Conservation (phyloP, 2,113 vertebrate species). For the Ceuthmochares aereus region DNA sequence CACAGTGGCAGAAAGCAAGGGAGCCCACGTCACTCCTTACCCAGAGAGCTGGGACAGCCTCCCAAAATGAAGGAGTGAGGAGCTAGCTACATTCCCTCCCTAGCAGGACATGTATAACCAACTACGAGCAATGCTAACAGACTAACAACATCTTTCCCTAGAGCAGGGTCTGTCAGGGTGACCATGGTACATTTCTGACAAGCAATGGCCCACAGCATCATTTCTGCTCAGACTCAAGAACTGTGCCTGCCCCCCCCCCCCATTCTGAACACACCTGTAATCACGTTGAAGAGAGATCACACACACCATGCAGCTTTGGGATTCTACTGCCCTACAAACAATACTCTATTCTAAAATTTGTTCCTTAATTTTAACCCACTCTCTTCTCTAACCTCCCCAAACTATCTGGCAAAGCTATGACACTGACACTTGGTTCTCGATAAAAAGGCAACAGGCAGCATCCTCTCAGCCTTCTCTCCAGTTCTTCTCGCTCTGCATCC, state of each 20-base stretch:
- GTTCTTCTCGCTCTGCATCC: background rate
- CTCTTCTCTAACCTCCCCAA: background rate
- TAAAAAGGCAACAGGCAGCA: background rate
- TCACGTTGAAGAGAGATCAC: background rate
- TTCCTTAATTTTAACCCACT: background rate
- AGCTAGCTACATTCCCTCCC: background rate
- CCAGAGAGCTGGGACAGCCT: background rate
- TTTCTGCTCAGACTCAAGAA: background rate
- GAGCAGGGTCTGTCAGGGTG: background rate
- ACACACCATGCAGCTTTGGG: too few relatives aligned
- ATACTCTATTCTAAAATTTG: background rate
- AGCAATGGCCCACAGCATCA: background rate
- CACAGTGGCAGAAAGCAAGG: background rate
- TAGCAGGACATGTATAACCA: background rate
- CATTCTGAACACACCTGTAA: background rate
- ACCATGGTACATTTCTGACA: background rate
- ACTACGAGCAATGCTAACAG: background rate
- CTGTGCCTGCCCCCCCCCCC: background rate
- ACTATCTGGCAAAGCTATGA: background rate
- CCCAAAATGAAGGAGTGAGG: rapidly evolving
- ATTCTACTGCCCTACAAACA: background rate
- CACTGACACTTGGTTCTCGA: rapidly evolving
- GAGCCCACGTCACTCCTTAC: background rate
- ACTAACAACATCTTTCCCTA: background rate
- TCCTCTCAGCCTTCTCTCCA: background rate